phyloP scores from a whole-genome alignment of 2,888 invertebrate species.

The Amiota minor region DNA sequence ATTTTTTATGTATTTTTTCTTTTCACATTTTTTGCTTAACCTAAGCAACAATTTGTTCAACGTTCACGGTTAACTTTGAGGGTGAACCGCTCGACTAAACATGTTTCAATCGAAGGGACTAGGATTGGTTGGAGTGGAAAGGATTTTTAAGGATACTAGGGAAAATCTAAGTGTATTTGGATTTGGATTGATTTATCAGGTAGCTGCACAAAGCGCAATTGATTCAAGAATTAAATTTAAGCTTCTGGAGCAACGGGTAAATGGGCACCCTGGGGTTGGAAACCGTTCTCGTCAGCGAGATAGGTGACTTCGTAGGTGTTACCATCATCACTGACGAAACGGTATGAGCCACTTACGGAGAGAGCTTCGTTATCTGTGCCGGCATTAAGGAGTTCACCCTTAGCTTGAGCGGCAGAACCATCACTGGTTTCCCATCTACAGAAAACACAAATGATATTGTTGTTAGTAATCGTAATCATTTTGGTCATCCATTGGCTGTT shows the following conservation, averaged over 20 bases:
- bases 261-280: slow-evolving; percentile 75
- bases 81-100: neutral
- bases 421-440: slow-evolving; percentile 54
- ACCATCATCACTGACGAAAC: slow-evolving; percentile 76
- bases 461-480: neutral
- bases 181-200: neutral
- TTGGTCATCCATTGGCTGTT: slow-evolving; percentile 69
- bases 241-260: slow-evolving; percentile 69
- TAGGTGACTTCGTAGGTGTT: slow-evolving; percentile 75
- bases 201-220: neutral
- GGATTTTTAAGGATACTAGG: slow-evolving; percentile 9
- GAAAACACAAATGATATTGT: neutral
- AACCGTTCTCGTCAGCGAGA: slow-evolving; percentile 71
- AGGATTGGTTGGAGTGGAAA: slow-evolving; percentile 38
- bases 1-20: slow-evolving; percentile 13
- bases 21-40: slow-evolving; percentile 19
- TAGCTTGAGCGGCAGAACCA: slow-evolving; percentile 44
- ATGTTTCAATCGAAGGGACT: slow-evolving; percentile 32
- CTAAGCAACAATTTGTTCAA: neutral
- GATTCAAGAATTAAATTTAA: slow-evolving; percentile 33
- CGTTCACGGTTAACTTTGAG: neutral
- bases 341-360: slow-evolving; percentile 59
- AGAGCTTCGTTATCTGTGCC: slow-evolving; percentile 70
- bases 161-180: neutral
- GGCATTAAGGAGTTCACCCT: slow-evolving; percentile 42